Evolutionary conservation across 2,888 invertebrate genomes (phyloP).

Genomic region (Limnephilus lunatus): DNA sequence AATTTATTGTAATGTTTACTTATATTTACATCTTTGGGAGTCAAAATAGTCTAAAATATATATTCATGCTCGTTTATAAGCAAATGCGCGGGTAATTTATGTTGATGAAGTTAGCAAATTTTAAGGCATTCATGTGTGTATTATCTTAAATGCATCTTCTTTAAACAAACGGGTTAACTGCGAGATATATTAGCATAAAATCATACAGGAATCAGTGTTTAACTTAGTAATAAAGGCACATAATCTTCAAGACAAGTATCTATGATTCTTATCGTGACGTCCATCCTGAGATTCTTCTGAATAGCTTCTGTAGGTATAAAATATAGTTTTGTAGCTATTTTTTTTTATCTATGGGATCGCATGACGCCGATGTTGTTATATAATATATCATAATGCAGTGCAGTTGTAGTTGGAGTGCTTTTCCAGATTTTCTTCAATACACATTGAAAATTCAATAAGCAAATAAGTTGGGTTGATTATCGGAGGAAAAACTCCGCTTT

Average conservation of each 20-base stretch:
- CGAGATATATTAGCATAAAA: not conserved
- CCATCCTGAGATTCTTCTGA: not conserved
- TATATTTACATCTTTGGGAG: constrained; percentile 38
- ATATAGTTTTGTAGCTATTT: not conserved
- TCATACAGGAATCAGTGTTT: not conserved
- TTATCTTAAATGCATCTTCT: constrained; percentile 39
- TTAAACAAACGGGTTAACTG: constrained; percentile 16
- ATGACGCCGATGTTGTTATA: not conserved
- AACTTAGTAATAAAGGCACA: not conserved
- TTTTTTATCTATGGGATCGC: too few species aligned
- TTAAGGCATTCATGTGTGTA: constrained; percentile 5
- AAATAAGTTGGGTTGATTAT: too few species aligned
- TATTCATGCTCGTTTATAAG: constrained; percentile 37
- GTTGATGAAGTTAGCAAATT: constrained; percentile 24
- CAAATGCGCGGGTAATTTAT: constrained; percentile 26
- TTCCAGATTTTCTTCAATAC: too few species aligned
- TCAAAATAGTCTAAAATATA: constrained; percentile 16
- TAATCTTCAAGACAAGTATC: not conserved
- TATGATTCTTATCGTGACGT: not conserved
- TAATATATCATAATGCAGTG: not conserved
- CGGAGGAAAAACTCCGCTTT: too few species aligned
- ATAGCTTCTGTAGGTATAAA: not conserved
- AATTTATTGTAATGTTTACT: constrained; percentile 41
- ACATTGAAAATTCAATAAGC: too few species aligned
- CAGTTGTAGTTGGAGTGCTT: not conserved